A percentile compares a stretch with the other conserved stretches of the same genome.
phyloP scores from a whole-genome alignment of 2,113 vertebrate species.

The Danionella cerebrum region DNA sequence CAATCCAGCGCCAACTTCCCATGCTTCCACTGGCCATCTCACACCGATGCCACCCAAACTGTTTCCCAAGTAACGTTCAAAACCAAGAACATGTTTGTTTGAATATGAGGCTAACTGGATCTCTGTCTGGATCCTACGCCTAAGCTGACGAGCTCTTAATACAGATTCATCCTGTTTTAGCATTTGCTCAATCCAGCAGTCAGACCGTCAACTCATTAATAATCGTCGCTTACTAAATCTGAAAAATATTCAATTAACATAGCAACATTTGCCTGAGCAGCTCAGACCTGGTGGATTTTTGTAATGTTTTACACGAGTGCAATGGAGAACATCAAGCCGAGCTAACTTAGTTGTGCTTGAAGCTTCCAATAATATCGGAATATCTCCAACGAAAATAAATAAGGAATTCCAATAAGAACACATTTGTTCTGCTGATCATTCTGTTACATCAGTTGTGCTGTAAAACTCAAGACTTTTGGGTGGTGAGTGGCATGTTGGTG shows the following conservation, averaged over 20 bases:
- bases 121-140: neutral
- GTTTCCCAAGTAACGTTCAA: slow-evolving; percentile 18
- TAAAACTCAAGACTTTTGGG: too few species aligned
- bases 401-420: too few species aligned
- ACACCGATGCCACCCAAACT: slow-evolving; percentile 1
- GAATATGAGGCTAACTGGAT: neutral
- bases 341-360: too few species aligned
- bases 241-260: neutral
- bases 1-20: neutral
- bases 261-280: neutral
- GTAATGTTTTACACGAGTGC: too few species aligned
- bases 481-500: too few species aligned
- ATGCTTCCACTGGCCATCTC: neutral
- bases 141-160: neutral
- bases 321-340: too few species aligned
- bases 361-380: too few species aligned
- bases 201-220: slow-evolving; percentile 2
- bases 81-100: slow-evolving; percentile 22
- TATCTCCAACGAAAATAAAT: too few species aligned
- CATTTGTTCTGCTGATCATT: too few species aligned
- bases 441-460: too few species aligned
- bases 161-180: neutral
- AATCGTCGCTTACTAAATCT: slow-evolving; percentile 2
- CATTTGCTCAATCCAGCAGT: neutral
- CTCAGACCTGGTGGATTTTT: neutral